phyloP scores from a whole-genome alignment of 1,140 invertebrate species.

The Streblospio benedicti region DNA sequence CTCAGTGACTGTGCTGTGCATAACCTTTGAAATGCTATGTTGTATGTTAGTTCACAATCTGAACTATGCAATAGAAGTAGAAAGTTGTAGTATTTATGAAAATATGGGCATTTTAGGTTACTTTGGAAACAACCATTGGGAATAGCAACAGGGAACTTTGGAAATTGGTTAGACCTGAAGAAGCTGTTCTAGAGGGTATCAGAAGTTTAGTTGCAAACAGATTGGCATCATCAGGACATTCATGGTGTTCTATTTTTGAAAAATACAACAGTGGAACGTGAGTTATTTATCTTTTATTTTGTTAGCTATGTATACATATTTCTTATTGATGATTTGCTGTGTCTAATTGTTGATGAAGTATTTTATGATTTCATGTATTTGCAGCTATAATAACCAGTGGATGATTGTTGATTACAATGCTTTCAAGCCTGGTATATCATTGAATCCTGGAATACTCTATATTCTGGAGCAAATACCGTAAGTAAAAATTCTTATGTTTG shows the following conservation, averaged over 20 bases:
- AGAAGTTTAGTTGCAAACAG: conserved; percentile 78
- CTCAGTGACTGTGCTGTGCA: too few relatives aligned
- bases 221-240: conserved; percentile 59
- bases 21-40: too few relatives aligned
- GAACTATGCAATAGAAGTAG: too few relatives aligned
- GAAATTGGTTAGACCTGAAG: conserved; percentile 51
- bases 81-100: too few relatives aligned
- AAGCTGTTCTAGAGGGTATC: conserved; percentile 65
- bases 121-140: conserved; percentile 65
- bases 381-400: conserved; percentile 77
- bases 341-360: too few relatives aligned
- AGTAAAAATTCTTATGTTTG: conserved; percentile 45
- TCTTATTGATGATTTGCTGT: not conserved
- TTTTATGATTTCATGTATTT: not conserved
- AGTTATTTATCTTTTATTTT: conserved; percentile 21
- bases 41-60: too few relatives aligned
- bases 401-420: conserved; percentile 65
- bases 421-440: conserved; percentile 51
- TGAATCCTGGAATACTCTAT: conserved; percentile 58
- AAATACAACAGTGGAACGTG: conserved; percentile 67
- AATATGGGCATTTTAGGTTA: too few relatives aligned
- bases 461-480: conserved; percentile 77
- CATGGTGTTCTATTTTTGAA: conserved; percentile 60
- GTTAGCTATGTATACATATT: not conserved
- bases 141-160: conserved; percentile 60